Evolutionary conservation across 1,140 invertebrate species (phyloP), one percentile per base, ranked within the genome.

Genomic region (Anadara kagoshimensis): DNA sequence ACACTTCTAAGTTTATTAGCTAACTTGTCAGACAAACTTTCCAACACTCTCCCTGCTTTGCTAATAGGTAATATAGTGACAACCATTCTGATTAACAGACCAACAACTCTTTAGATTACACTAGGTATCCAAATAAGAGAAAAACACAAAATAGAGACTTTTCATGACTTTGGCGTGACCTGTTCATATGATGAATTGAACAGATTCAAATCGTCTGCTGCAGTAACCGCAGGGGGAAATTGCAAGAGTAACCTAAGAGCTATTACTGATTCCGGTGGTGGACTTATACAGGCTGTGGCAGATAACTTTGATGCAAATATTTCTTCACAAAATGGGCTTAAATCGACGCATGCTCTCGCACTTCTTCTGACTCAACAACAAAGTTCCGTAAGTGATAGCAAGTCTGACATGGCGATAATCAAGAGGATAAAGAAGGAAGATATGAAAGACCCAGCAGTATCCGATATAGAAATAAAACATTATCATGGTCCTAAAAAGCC

Each of bases 301-400:
- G 74, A 79, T 49, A 79, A 79, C 49, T 79, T 79, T 67, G 77
- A 78, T 73, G 63, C 77, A 24, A 43, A 76, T 47, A 75, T 78
- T 44, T 76, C 73, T 36, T 78, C 68, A 0, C 73, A 63, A 56
- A 78, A 76, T 64, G 77, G 77, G 53, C 20, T 43, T 4, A 3
- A 45, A 24, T 73, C 73, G 11, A 78, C 77, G 56, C 69, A 76
- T 61, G 49, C 69, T 20, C 51, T 78, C 7, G 76, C 76, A 16
- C 43, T 75, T 16, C 62, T 75, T 10, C 18, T 78, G 2, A 74
- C 68, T 62, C 61, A 72, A 64, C n/a, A 29, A 36, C 49, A 70
- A 24, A 26, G 43, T 16, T 10, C 18, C n/a, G 29, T 59, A 24
- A 62, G n/a, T 54, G 47, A 20, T 29, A 43, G 16, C 20, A 12